Percentiles rank a stretch among this genome's conserved stretches.
phyloP scores from a whole-genome alignment of 2,888 invertebrate genomes.

The Apamea anceps region DNA sequence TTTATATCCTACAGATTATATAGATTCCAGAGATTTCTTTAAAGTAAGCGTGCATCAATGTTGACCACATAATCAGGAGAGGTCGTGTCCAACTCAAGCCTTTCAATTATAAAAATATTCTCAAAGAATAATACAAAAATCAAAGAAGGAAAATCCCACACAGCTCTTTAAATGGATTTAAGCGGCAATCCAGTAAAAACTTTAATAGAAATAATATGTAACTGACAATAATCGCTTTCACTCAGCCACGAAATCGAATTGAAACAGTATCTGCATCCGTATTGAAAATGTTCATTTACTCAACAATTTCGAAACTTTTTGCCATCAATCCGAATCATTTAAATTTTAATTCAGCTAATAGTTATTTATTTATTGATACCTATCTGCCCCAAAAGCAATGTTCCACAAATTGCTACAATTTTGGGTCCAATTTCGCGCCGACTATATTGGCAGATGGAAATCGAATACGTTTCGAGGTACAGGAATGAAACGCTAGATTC shows the following conservation, averaged over 20 bases:
- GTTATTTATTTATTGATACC: slow-evolving; percentile 35
- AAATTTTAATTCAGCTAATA: slow-evolving; percentile 35
- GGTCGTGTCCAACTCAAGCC: neutral
- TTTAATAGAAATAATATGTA: neutral
- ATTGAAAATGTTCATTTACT: slow-evolving; percentile 26
- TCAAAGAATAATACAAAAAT: neutral
- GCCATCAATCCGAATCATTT: slow-evolving; percentile 28
- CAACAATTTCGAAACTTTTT: slow-evolving; percentile 13
- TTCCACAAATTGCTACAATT: slow-evolving; percentile 52
- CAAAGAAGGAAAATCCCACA: neutral
- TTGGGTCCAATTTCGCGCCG: slow-evolving; percentile 31
- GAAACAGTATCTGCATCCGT: slow-evolving; percentile 3
- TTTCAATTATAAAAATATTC: neutral
- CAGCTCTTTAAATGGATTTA: neutral
- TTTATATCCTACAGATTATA: too few relatives aligned
- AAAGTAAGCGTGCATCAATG: neutral
- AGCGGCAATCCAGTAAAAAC: neutral
- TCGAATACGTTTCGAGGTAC: slow-evolving; percentile 15
- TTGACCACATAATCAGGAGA: neutral
- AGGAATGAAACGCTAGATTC: slow-evolving; percentile 15
- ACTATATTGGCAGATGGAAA: slow-evolving; percentile 33
- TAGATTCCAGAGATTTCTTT: neutral
- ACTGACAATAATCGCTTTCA: slow-evolving; percentile 13
- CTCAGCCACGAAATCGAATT: slow-evolving; percentile 22
- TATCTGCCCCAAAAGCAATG: slow-evolving; percentile 18